A percentile compares a stretch with the other conserved stretches of the same genome.
Conservation (phyloP, 2,888 invertebrate genomes). For the Scaptomyza reducta region DNA sequence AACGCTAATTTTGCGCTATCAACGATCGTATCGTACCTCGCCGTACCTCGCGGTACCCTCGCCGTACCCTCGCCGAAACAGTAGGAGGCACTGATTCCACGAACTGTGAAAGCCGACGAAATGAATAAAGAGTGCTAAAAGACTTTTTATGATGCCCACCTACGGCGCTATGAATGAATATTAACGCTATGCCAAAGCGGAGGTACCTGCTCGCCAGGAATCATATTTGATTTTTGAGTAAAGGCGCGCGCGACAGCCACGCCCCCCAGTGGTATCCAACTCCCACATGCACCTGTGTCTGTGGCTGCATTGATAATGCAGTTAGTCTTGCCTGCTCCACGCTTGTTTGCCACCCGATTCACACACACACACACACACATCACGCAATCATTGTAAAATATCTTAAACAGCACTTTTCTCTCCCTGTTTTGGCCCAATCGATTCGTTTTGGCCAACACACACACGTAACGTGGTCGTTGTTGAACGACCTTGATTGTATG, state of each 20-base stretch:
- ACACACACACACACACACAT: neutral
- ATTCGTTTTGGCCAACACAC: conserved; percentile 64
- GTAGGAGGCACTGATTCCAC: conserved; percentile 73
- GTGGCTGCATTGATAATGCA: conserved; percentile 42
- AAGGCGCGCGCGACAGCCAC: neutral
- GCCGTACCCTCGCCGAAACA: conserved; percentile 41
- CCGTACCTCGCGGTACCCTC: neutral
- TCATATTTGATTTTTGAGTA: neutral
- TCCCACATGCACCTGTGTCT: conserved; percentile 39
- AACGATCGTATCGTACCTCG: conserved; percentile 17
- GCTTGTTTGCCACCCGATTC: conserved; percentile 30
- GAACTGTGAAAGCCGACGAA: conserved; percentile 47
- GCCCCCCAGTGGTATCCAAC: conserved; percentile 14
- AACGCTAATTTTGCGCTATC: conserved; percentile 75
- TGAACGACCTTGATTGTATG: conserved; percentile 70
- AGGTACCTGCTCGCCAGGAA: conserved; percentile 32
- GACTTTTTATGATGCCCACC: conserved; percentile 80
- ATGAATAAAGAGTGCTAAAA: conserved; percentile 78
- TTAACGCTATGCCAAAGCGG: conserved; percentile 17
- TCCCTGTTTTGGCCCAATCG: conserved; percentile 48
- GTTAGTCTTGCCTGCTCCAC: conserved; percentile 59
- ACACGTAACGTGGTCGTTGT: conserved; percentile 32
- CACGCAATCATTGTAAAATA: conserved; percentile 36
- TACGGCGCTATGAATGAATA: conserved; percentile 77
- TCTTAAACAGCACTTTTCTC: conserved; percentile 21